These are phyloP conservation scores for Aphyosemion australe DNA, from an alignment of 2,113 vertebrate genomes.

Conservation along the genomic window DNA sequence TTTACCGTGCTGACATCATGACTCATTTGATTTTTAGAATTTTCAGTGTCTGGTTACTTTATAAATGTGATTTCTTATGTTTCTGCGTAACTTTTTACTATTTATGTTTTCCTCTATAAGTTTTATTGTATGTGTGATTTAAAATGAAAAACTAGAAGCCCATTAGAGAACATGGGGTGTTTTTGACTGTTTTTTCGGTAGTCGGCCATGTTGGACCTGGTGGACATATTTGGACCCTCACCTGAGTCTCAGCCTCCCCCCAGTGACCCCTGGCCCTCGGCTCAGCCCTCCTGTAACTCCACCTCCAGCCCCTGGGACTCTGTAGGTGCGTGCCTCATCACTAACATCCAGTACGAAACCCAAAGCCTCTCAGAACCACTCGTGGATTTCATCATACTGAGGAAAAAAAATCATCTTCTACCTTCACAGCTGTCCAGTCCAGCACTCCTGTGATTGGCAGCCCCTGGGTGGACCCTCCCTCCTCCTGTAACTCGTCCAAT, in stretches of 20 bases:
- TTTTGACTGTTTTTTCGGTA: slow-evolving; percentile 61
- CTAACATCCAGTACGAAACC: background rate
- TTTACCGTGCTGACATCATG: background rate
- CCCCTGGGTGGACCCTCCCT: slow-evolving; percentile 64
- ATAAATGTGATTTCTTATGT: too few species aligned
- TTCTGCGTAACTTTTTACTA: too few species aligned
- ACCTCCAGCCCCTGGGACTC: slow-evolving; percentile 77
- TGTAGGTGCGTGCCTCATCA: slow-evolving; percentile 66
- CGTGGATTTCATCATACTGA: background rate
- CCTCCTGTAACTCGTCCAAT: slow-evolving; percentile 60
- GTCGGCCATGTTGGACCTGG: slow-evolving; percentile 91
- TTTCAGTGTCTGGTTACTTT: background rate
- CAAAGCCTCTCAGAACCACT: background rate
- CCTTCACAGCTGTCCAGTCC: slow-evolving; percentile 59
- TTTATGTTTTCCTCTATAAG: too few species aligned
- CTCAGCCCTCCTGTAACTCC: slow-evolving; percentile 45
- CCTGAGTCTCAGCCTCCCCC: slow-evolving; percentile 55
- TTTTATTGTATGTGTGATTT: too few species aligned
- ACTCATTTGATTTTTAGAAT: background rate
- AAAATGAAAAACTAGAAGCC: too few species aligned
- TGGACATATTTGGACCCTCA: slow-evolving; percentile 86
- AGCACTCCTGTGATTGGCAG: slow-evolving; percentile 69
- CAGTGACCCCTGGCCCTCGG: slow-evolving; percentile 73
- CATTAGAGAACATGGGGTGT: background rate
- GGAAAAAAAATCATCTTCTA: background rate